Percentiles rank a stretch among this genome's conserved stretches.
Conservation (phyloP, 2,888 invertebrate genomes). For the Melanchra persicariae region DNA sequence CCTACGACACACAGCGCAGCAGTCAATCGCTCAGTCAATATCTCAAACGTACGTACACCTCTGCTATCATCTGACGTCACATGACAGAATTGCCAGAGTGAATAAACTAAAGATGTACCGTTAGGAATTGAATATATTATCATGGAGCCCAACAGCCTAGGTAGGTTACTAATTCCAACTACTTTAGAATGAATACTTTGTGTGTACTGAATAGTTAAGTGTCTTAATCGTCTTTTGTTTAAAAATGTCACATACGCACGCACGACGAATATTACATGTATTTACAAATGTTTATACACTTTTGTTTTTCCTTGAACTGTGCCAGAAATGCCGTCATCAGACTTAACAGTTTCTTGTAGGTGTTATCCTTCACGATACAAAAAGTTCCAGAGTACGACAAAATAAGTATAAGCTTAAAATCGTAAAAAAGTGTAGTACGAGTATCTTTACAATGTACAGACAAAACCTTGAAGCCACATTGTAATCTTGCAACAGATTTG, state of each 20-base stretch:
- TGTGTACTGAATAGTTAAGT: not conserved
- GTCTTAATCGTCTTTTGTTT: not conserved
- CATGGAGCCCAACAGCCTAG: not conserved
- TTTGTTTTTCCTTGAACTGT: not conserved
- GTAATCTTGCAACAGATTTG: not conserved
- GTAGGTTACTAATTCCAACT: not conserved
- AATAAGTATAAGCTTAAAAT: not conserved
- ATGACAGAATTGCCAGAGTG: not conserved
- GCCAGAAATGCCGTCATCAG: not conserved
- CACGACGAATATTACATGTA: not conserved
- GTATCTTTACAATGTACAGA: conserved; percentile 23
- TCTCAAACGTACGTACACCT: not conserved
- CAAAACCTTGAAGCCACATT: conserved; percentile 2
- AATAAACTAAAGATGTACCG: not conserved
- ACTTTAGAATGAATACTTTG: not conserved
- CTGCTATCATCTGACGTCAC: not conserved
- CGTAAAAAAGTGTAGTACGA: conserved; percentile 17
- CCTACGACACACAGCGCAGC: no score
- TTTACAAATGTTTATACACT: not conserved
- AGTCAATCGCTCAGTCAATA: no score
- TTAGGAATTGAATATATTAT: conserved; percentile 10
- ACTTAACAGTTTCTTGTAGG: not conserved
- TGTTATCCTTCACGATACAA: not conserved
- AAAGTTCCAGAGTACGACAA: not conserved
- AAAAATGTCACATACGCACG: not conserved